These are phyloP conservation scores for Ooceraea biroi DNA, from an alignment of 1,140 invertebrate species.

Conservation along the genomic window DNA sequence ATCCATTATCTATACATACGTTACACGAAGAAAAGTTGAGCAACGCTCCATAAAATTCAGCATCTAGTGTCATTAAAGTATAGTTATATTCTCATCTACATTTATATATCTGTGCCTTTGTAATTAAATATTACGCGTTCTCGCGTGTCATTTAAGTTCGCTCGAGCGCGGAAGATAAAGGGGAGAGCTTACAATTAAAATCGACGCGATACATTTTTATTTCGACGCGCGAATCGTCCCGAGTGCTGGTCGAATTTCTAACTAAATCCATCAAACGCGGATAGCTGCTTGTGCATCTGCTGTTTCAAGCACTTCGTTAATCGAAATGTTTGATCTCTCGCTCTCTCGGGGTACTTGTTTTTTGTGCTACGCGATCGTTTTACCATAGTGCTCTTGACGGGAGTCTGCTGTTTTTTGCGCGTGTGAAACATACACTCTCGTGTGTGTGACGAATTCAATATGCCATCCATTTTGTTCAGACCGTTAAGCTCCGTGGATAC, in stretches of 20 bases:
- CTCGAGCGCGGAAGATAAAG: constrained; percentile 21
- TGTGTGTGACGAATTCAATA: constrained; percentile 58
- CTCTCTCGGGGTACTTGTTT: constrained; percentile 40
- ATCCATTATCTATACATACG: neutral
- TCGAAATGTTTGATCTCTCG: constrained; percentile 61
- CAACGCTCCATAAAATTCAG: no score
- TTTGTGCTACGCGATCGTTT: constrained; percentile 49
- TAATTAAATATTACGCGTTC: constrained; percentile 50
- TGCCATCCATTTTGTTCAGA: constrained; percentile 50
- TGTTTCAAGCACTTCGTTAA: constrained; percentile 59
- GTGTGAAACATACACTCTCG: constrained; percentile 41
- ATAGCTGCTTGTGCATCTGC: constrained; percentile 59
- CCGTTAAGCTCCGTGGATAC: constrained; percentile 37
- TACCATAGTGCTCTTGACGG: constrained; percentile 49
- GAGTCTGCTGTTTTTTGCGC: constrained; percentile 47
- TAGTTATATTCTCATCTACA: neutral
- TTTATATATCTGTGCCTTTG: neutral
- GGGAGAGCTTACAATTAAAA: constrained; percentile 42
- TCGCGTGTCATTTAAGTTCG: constrained; percentile 45
- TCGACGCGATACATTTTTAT: constrained; percentile 41
- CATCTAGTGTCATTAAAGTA: neutral
- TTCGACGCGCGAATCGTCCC: constrained; percentile 29
- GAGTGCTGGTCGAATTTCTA: constrained; percentile 54
- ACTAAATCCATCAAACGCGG: constrained; percentile 48
- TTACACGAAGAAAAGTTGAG: neutral